Percentiles rank a stretch among this genome's conserved stretches.
Conservation (phyloP, 2,888 invertebrate species). For the Troides helena region DNA sequence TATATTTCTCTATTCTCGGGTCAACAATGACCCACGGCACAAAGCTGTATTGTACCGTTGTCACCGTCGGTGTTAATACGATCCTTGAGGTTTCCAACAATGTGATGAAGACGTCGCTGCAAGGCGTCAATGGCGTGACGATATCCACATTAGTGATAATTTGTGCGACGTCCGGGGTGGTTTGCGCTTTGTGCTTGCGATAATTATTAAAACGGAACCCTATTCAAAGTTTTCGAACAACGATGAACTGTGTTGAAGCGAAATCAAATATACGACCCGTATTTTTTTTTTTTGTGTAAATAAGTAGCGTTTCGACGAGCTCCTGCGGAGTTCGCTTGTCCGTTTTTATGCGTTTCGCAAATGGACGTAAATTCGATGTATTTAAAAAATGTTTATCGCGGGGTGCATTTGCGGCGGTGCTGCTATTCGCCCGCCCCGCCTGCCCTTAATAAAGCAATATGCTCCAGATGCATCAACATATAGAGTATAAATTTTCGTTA, state of each 20-base stretch:
- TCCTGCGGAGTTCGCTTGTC: slow-evolving; percentile 57
- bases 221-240: slow-evolving; percentile 51
- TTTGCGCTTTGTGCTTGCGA: slow-evolving; percentile 55
- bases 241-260: slow-evolving; percentile 52
- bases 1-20: slow-evolving; percentile 74
- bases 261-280: slow-evolving; percentile 55
- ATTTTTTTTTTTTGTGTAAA: slow-evolving; percentile 40
- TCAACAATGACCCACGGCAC: slow-evolving; percentile 69
- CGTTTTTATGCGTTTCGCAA: slow-evolving; percentile 68
- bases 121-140: slow-evolving; percentile 73
- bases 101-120: slow-evolving; percentile 68
- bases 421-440: slow-evolving; percentile 65
- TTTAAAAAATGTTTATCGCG: slow-evolving; percentile 64
- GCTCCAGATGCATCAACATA: slow-evolving; percentile 77
- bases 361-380: slow-evolving; percentile 71
- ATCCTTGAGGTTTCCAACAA: slow-evolving; percentile 79
- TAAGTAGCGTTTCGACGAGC: slow-evolving; percentile 53
- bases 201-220: slow-evolving; percentile 57
- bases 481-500: slow-evolving; percentile 72
- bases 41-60: slow-evolving; percentile 70
- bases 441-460: slow-evolving; percentile 78
- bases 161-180: slow-evolving; percentile 66
- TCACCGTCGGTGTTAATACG: slow-evolving; percentile 79
- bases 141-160: slow-evolving; percentile 77
- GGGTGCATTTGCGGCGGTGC: slow-evolving; percentile 54